phyloP scores from a whole-genome alignment of 1,140 invertebrate species.

The Zaprionus ornatus region DNA sequence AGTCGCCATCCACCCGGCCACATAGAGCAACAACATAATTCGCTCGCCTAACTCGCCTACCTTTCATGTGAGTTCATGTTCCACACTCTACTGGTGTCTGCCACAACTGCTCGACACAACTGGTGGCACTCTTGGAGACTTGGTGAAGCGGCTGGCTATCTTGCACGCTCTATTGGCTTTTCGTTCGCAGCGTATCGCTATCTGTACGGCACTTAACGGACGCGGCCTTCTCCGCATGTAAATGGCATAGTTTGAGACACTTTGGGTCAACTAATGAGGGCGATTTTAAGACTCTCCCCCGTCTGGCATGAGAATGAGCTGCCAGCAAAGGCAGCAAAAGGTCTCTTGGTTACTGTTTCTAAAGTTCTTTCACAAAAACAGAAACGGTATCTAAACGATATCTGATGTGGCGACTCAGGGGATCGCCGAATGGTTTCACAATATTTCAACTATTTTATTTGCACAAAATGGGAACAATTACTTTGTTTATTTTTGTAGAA shows the following conservation, averaged over 20 bases:
- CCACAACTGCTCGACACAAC: background rate
- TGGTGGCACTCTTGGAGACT: background rate
- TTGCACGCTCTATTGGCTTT: conserved; percentile 72
- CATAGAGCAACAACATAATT: conserved; percentile 70
- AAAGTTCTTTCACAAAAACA: background rate
- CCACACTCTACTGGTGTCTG: conserved; percentile 3
- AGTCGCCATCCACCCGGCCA: background rate
- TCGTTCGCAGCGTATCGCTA: background rate
- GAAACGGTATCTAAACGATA: background rate
- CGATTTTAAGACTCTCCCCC: conserved; percentile 34
- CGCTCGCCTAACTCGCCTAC: conserved; percentile 49
- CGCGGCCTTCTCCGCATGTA: conserved; percentile 70
- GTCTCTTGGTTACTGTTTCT: conserved; percentile 5
- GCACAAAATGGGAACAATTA: background rate
- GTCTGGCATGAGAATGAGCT: conserved; percentile 59
- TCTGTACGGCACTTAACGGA: conserved; percentile 46
- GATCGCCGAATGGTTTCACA: background rate
- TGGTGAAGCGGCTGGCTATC: conserved; percentile 54
- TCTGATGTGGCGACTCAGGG: background rate
- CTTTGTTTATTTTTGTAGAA: background rate
- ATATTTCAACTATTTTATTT: background rate
- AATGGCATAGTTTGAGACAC: conserved; percentile 79
- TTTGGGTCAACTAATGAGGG: conserved; percentile 79
- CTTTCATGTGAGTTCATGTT: conserved; percentile 40
- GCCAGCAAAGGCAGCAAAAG: conserved; percentile 20